Evolutionary conservation across 2,888 invertebrate genomes (phyloP).

Genomic region (Clostera curtula): DNA sequence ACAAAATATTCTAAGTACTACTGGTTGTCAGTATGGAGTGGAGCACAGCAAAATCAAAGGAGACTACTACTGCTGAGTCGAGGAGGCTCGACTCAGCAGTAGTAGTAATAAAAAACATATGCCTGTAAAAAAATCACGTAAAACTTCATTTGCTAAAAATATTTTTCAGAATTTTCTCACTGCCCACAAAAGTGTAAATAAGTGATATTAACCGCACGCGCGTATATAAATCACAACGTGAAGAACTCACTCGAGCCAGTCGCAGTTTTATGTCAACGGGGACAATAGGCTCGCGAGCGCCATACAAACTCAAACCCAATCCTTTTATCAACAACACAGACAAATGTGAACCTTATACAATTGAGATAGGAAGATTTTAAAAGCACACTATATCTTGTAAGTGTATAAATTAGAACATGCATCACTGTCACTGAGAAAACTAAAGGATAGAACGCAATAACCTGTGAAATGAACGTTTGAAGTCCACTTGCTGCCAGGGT

Average conservation of each 20-base stretch:
- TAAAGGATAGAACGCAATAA: slow-evolving; percentile 54
- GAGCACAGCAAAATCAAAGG: too few relatives aligned
- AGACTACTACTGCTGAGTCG: too few relatives aligned
- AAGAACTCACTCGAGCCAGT: slow-evolving; percentile 41
- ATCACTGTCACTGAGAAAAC: slow-evolving; percentile 54
- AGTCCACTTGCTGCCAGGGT: slow-evolving; percentile 42
- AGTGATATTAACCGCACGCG: slow-evolving; percentile 20
- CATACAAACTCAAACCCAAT: slow-evolving; percentile 22
- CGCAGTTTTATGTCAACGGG: slow-evolving; percentile 51
- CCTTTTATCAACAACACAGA: slow-evolving; percentile 10
- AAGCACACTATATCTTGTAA: slow-evolving; percentile 28
- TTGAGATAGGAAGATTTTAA: slow-evolving; percentile 20
- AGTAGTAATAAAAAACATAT: too few relatives aligned
- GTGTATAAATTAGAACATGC: slow-evolving; percentile 60
- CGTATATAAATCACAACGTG: slow-evolving; percentile 40
- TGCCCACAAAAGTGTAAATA: slow-evolving; percentile 11
- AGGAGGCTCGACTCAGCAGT: too few relatives aligned
- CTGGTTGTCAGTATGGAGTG: too few relatives aligned
- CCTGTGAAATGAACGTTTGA: slow-evolving; percentile 60
- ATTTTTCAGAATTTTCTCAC: slow-evolving; percentile 3
- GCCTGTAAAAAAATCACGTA: too few relatives aligned
- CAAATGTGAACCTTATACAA: slow-evolving; percentile 31
- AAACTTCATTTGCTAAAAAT: neutral
- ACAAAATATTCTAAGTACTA: too few relatives aligned
- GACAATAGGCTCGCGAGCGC: slow-evolving; percentile 49